A percentile compares a stretch with the other conserved stretches of the same genome.
Evolutionary conservation across 2,888 invertebrate species (phyloP).

Genomic region (Drosophila yooni): DNA sequence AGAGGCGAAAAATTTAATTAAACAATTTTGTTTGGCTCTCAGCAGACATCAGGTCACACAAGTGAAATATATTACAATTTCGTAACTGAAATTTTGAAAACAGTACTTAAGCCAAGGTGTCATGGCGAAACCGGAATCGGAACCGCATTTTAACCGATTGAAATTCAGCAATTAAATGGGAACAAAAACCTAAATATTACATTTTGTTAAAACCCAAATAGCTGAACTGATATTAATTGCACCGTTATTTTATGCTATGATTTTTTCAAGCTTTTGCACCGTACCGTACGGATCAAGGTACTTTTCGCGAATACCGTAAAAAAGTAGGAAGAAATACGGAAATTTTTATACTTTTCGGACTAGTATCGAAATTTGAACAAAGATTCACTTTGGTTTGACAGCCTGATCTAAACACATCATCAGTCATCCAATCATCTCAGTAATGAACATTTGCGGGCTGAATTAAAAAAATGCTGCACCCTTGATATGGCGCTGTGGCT

Average conservation of each 20-base stretch:
- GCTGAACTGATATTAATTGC: neutral
- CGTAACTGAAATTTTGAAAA: neutral
- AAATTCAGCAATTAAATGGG: neutral
- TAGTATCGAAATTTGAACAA: neutral
- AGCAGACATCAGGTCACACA: neutral
- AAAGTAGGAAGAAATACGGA: neutral
- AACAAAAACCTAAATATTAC: neutral
- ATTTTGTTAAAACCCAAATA: neutral
- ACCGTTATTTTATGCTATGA: neutral
- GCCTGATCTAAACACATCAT: neutral
- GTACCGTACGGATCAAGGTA: neutral
- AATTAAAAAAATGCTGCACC: constrained; percentile 17
- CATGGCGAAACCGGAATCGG: neutral
- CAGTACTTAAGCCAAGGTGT: neutral
- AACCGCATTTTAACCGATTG: neutral
- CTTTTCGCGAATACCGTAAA: neutral
- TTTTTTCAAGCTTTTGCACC: neutral
- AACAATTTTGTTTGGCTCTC: neutral
- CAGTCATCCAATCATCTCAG: neutral
- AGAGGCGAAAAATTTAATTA: neutral
- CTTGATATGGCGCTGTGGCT: constrained; percentile 1
- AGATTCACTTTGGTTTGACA: neutral
- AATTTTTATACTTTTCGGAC: neutral
- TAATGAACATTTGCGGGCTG: neutral
- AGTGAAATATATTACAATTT: neutral